phyloP scores from a whole-genome alignment of 2,888 invertebrate genomes.

The Drosophila multiciliata region DNA sequence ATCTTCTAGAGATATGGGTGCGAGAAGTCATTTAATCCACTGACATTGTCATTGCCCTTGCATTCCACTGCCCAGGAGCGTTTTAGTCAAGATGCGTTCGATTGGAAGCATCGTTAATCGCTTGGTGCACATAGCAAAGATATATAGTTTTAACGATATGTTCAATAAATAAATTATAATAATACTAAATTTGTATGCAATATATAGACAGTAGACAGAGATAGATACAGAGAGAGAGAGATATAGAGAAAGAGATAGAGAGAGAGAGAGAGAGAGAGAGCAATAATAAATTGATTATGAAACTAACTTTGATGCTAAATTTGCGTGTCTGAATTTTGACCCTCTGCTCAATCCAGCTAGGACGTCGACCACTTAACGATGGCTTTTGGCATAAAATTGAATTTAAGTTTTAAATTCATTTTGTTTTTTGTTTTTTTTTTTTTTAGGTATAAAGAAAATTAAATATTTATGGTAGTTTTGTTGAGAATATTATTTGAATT shows the following conservation, averaged over 20 bases:
- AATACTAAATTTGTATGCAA: conserved; percentile 49
- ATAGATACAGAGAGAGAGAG: conserved; percentile 17
- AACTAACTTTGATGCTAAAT: conserved; percentile 86
- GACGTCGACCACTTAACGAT: conserved; percentile 85
- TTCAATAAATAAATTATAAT: conserved; percentile 41
- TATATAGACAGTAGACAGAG: conserved; percentile 46
- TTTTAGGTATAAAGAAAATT: conserved; percentile 45
- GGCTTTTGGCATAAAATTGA: conserved; percentile 82
- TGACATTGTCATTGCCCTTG: conserved; percentile 28
- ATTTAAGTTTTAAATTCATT: conserved; percentile 55
- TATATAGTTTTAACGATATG: conserved; percentile 33
- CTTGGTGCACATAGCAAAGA: conserved; percentile 35
- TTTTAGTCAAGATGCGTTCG: conserved; percentile 20
- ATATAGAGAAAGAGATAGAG: conserved; percentile 23
- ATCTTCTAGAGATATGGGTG: conserved; percentile 39
- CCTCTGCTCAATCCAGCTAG: conserved; percentile 86
- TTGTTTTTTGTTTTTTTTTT: conserved; percentile 32
- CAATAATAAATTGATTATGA: conserved; percentile 80
- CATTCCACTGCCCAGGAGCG: conserved; percentile 56
- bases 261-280: conserved; percentile 33
- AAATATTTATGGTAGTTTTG: conserved; percentile 46
- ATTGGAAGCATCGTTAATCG: conserved; percentile 14
- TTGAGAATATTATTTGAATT: conserved; percentile 21
- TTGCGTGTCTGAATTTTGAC: conserved; percentile 86
- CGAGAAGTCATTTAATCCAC: conserved; percentile 30